Evolutionary conservation across 2,888 invertebrate species (phyloP).

Genomic region (Leptothorax acervorum): DNA sequence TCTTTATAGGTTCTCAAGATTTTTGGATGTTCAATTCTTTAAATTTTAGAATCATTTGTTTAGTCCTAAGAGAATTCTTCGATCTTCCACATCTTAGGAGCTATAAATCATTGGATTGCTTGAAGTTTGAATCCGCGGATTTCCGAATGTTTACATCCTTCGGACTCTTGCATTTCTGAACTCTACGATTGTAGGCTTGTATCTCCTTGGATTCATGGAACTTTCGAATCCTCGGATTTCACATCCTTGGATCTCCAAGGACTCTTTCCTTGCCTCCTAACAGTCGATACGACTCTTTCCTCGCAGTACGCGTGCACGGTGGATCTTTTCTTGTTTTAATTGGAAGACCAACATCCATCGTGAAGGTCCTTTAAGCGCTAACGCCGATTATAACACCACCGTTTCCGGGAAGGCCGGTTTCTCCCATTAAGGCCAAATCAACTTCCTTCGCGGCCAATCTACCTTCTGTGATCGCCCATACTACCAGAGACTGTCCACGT

Average conservation of each 20-base stretch:
- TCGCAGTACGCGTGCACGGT: constrained; percentile 13
- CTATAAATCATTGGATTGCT: constrained; percentile 17
- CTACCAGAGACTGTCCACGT: constrained; percentile 99
- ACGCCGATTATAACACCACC: constrained; percentile 92
- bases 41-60: not conserved
- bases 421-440: constrained; percentile 93
- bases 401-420: constrained; percentile 95
- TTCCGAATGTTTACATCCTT: constrained; percentile 15
- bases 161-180: constrained; percentile 25
- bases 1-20: constrained; percentile 3
- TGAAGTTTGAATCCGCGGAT: constrained; percentile 4
- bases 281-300: constrained; percentile 29
- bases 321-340: constrained; percentile 26
- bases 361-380: constrained; percentile 70
- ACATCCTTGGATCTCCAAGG: constrained; percentile 23
- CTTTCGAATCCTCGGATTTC: constrained; percentile 29
- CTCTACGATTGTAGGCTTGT: constrained; percentile 34
- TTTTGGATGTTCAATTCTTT: not conserved
- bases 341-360: constrained; percentile 51
- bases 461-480: constrained; percentile 99
- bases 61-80: not conserved
- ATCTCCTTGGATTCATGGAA: constrained; percentile 34
- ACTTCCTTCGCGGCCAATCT: constrained; percentile 98
- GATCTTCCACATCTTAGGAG: constrained; percentile 15
- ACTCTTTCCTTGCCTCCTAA: constrained; percentile 4